Conservation (phyloP, 2,888 invertebrate species). For the Eristalis intricaria region DNA sequence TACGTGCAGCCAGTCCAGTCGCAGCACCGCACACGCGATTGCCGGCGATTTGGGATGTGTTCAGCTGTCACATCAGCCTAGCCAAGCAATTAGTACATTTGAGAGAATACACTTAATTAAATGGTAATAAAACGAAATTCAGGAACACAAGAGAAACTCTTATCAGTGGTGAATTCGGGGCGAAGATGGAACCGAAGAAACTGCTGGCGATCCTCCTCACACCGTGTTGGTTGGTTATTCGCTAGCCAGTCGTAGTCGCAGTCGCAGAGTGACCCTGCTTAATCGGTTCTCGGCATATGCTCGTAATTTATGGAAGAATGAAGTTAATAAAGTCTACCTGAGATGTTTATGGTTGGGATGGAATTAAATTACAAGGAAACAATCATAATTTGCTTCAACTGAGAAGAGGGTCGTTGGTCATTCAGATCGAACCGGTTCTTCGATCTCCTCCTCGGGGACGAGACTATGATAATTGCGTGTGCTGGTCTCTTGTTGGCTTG, state of each 20-base stretch:
- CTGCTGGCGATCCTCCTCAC: conserved; percentile 21
- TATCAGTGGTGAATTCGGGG: conserved; percentile 21
- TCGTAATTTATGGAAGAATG: conserved; percentile 53
- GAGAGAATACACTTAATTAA: conserved; percentile 67
- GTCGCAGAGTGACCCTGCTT: neutral
- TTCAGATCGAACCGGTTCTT: neutral
- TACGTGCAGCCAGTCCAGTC: too few relatives aligned
- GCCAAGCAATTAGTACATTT: conserved; percentile 66
- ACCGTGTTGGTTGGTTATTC: neutral
- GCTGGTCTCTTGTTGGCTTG: neutral
- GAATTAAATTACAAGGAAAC: conserved; percentile 55
- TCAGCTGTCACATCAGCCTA: conserved; percentile 43
- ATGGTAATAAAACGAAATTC: conserved; percentile 63
- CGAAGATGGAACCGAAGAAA: conserved; percentile 3
- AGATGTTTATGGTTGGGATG: conserved; percentile 45
- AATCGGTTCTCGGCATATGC: neutral
- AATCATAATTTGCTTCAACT: conserved; percentile 48
- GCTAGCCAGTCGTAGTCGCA: neutral
- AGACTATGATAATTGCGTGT: conserved; percentile 48
- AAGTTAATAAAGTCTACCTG: conserved; percentile 53
- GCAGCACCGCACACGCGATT: neutral
- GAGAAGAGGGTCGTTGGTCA: neutral
- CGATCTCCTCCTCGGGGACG: neutral
- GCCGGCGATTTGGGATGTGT: neutral
- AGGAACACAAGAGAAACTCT: conserved; percentile 15